Evolutionary conservation across 2,888 invertebrate genomes (phyloP).

Genomic region (Melanophora roralis): DNA sequence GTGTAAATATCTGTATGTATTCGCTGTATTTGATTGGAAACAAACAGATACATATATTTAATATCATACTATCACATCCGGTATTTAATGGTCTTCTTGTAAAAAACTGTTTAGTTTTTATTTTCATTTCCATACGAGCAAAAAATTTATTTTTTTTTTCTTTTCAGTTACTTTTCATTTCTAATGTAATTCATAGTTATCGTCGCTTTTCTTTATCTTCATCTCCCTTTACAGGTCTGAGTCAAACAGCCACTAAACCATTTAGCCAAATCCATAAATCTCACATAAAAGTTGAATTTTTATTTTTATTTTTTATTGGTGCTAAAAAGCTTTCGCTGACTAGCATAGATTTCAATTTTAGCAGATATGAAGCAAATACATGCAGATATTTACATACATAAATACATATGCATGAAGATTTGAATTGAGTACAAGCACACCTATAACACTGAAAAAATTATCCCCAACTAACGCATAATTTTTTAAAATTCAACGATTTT

Average conservation of each 20-base stretch:
- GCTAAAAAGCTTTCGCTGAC: slow-evolving; percentile 56
- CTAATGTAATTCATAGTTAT: background rate
- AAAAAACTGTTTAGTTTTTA: background rate
- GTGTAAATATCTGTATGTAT: too few species aligned
- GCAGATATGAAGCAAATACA: slow-evolving; percentile 51
- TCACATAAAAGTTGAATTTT: slow-evolving; percentile 53
- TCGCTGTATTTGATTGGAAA: background rate
- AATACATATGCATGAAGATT: too few species aligned
- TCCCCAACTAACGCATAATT: too few species aligned
- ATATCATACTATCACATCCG: background rate
- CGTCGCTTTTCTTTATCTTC: background rate
- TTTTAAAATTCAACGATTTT: too few species aligned
- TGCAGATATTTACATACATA: slow-evolving; percentile 31
- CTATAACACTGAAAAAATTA: too few species aligned
- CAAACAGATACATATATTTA: background rate
- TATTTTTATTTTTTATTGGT: slow-evolving; percentile 56
- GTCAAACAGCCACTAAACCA: background rate
- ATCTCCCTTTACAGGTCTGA: background rate
- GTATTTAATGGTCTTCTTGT: background rate
- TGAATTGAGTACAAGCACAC: background rate
- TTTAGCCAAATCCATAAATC: slow-evolving; percentile 9
- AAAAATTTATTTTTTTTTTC: background rate
- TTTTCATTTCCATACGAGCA: background rate
- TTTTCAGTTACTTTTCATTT: background rate
- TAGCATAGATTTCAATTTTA: slow-evolving; percentile 48